Evolutionary conservation across 2,113 vertebrate genomes (phyloP).

Genomic region (Ctenodactylus gundi): DNA sequence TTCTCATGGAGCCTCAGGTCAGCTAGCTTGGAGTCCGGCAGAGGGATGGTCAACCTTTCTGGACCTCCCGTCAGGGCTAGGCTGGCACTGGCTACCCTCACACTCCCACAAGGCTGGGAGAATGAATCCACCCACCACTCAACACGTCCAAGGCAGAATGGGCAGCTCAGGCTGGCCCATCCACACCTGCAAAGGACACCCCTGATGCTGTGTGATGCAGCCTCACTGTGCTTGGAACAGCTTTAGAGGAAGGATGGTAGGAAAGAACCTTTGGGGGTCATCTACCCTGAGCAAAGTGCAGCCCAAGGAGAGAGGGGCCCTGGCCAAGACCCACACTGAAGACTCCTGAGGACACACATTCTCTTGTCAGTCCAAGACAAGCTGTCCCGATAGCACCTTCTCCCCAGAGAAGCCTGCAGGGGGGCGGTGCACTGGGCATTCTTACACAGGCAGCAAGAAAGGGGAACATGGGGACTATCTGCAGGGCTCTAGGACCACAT

Average conservation of each 20-base stretch:
- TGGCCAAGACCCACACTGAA: background rate
- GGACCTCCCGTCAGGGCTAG: fast-evolving
- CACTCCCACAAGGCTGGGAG: background rate
- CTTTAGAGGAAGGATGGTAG: background rate
- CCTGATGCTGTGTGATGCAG: background rate
- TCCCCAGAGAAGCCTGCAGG: background rate
- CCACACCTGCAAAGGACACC: background rate
- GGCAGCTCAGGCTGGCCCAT: background rate
- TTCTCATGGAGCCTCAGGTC: background rate
- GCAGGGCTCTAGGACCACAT: background rate
- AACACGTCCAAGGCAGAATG: background rate
- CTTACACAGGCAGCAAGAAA: background rate
- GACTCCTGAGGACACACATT: background rate
- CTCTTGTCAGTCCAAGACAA: background rate
- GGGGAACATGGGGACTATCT: background rate
- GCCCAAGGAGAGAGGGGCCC: background rate
- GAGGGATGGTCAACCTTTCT: background rate
- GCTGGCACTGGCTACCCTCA: background rate
- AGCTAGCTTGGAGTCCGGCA: fast-evolving
- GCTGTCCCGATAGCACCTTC: background rate
- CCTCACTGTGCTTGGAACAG: background rate
- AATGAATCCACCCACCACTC: background rate
- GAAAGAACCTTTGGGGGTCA: background rate
- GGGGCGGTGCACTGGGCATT: background rate
- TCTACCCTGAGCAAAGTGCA: background rate